Conservation (phyloP, 2,888 invertebrate species). For the Macrosoma leucophasiata region DNA sequence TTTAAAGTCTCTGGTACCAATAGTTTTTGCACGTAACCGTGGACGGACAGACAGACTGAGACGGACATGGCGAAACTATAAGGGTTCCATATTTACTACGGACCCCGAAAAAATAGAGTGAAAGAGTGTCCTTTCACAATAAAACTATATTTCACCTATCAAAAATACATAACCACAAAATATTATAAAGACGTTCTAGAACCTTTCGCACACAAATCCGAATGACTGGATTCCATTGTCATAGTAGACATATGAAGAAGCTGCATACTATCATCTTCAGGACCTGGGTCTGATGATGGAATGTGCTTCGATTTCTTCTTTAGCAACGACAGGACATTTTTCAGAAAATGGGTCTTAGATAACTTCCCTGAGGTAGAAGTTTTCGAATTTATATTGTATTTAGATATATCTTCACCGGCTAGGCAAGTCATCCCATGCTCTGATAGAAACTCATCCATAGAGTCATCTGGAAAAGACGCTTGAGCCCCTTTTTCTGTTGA, state of each 20-base stretch:
- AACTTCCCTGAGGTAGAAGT: slow-evolving; percentile 43
- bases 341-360: slow-evolving; percentile 51
- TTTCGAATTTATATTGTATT: slow-evolving; percentile 40
- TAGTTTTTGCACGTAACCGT: background rate
- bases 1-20: background rate
- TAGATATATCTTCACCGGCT: slow-evolving; percentile 43
- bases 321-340: slow-evolving; percentile 42
- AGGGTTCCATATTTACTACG: background rate
- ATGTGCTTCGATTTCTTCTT: slow-evolving; percentile 37
- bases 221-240: slow-evolving; percentile 42
- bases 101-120: background rate
- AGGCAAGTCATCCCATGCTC: slow-evolving; percentile 45
- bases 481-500: slow-evolving; percentile 52
- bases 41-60: background rate
- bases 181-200: slow-evolving; percentile 49
- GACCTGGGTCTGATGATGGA: slow-evolving; percentile 50
- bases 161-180: slow-evolving; percentile 26
- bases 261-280: slow-evolving; percentile 40
- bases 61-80: background rate
- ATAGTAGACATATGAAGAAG: slow-evolving; percentile 51
- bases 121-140: slow-evolving; percentile 7
- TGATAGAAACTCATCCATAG: slow-evolving; percentile 54
- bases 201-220: slow-evolving; percentile 36
- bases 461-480: slow-evolving; percentile 53
- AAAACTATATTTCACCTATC: slow-evolving; percentile 25